These are phyloP conservation scores for Cyclura pinguis DNA, from an alignment of 2,797 vertebrate genomes.

Conservation along the genomic window DNA sequence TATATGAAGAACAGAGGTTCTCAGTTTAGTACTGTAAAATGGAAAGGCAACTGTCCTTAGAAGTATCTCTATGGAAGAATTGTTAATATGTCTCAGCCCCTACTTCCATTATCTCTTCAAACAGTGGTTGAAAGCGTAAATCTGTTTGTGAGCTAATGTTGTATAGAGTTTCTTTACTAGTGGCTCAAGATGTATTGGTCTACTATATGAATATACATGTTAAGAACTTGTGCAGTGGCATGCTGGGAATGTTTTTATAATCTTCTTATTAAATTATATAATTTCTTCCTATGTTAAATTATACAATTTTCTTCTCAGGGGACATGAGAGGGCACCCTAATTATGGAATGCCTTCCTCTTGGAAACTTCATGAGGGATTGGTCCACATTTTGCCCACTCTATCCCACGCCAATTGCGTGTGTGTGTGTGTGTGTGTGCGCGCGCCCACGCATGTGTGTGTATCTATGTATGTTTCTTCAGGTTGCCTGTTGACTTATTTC, in stretches of 20 bases:
- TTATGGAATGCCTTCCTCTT: too few relatives aligned
- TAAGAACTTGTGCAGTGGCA: not conserved
- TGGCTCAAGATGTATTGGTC: not conserved
- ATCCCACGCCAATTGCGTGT: not conserved
- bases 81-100: not conserved
- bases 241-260: not conserved
- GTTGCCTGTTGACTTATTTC: too few relatives aligned
- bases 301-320: too few relatives aligned
- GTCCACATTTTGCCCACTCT: not conserved
- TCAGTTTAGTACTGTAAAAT: not conserved
- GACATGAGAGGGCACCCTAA: too few relatives aligned
- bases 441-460: too few relatives aligned
- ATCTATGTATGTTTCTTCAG: not conserved
- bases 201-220: not conserved
- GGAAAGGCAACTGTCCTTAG: not conserved
- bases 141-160: not conserved
- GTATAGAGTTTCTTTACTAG: not conserved
- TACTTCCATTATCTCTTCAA: not conserved
- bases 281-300: not conserved
- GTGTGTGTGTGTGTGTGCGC: too few relatives aligned
- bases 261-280: not conserved
- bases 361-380: too few relatives aligned
- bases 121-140: constrained; percentile 1
- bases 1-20: not conserved
- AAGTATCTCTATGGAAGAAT: not conserved